Evolutionary conservation across 2,888 invertebrate genomes (phyloP).

Genomic region (Pantelozetes paolii): DNA sequence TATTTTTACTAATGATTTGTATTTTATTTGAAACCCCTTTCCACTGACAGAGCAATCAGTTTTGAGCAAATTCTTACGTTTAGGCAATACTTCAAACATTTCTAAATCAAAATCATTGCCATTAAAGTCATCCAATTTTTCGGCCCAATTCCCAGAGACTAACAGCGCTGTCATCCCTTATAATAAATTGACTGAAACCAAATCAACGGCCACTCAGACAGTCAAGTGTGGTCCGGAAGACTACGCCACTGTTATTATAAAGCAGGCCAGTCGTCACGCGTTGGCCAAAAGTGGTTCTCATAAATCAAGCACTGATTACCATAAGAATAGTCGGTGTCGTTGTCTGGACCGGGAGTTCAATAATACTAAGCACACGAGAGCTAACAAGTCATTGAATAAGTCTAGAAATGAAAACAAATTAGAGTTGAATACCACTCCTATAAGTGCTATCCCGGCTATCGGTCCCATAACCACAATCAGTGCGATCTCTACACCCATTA

Average conservation of each 20-base stretch:
- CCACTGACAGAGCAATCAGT: constrained; percentile 40
- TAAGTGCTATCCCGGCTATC: neutral
- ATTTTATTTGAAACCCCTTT: neutral
- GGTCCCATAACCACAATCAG: too few species aligned
- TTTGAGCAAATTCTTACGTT: constrained; percentile 35
- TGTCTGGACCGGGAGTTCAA: neutral
- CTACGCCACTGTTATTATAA: constrained; percentile 29
- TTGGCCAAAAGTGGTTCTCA: constrained; percentile 24
- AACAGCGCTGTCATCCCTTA: constrained; percentile 13
- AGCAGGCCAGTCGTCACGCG: constrained; percentile 38
- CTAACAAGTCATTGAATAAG: neutral
- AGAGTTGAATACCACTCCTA: neutral
- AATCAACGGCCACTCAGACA: constrained; percentile 37
- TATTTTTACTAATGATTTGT: neutral
- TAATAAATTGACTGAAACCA: neutral
- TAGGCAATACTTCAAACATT: neutral
- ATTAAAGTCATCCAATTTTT: constrained; percentile 32
- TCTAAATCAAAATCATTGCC: neutral
- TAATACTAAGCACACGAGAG: neutral
- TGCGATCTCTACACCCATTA: neutral
- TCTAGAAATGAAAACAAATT: constrained; percentile 2
- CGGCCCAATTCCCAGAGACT: constrained; percentile 39
- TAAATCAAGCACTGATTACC: neutral
- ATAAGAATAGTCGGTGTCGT: constrained; percentile 9
- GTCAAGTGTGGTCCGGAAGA: constrained; percentile 40